These are phyloP conservation scores for Tetrapedia diversipes DNA, from an alignment of 2,888 invertebrate genomes.

Conservation along the genomic window DNA sequence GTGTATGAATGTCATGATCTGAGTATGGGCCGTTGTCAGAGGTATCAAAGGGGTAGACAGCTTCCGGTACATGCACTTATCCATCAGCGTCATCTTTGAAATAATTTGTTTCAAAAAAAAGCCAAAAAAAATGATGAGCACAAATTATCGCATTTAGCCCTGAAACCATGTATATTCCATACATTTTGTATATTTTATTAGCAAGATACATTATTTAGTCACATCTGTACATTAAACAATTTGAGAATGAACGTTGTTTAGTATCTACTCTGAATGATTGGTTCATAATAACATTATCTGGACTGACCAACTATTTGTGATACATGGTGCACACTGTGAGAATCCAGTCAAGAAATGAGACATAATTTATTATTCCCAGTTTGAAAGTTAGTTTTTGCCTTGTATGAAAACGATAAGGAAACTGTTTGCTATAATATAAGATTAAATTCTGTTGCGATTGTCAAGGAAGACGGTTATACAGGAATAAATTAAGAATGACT, in stretches of 20 bases:
- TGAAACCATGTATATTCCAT: constrained; percentile 71
- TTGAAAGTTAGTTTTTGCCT: constrained; percentile 58
- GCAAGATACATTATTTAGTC: constrained; percentile 66
- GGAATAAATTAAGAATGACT: constrained; percentile 34
- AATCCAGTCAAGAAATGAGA: constrained; percentile 56
- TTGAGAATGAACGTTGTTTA: constrained; percentile 56
- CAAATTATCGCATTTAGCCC: constrained; percentile 68
- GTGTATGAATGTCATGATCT: constrained; percentile 81
- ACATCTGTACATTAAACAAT: constrained; percentile 62
- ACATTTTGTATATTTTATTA: constrained; percentile 75
- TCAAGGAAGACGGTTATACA: constrained; percentile 29
- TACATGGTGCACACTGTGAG: constrained; percentile 64
- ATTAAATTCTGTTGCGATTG: constrained; percentile 44
- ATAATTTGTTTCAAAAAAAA: constrained; percentile 50
- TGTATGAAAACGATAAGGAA: constrained; percentile 39
- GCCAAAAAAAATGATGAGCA: constrained; percentile 52
- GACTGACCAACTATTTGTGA: constrained; percentile 69
- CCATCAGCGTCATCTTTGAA: constrained; percentile 79
- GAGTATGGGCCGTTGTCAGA: constrained; percentile 80
- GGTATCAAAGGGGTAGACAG: constrained; percentile 82
- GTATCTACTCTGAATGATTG: constrained; percentile 63
- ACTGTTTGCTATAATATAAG: constrained; percentile 42
- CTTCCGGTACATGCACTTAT: constrained; percentile 81
- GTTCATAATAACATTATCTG: constrained; percentile 58
- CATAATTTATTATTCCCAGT: constrained; percentile 59